These are phyloP conservation scores for Sciurus niger DNA, from an alignment of 2,113 vertebrate species.

Conservation along the genomic window DNA sequence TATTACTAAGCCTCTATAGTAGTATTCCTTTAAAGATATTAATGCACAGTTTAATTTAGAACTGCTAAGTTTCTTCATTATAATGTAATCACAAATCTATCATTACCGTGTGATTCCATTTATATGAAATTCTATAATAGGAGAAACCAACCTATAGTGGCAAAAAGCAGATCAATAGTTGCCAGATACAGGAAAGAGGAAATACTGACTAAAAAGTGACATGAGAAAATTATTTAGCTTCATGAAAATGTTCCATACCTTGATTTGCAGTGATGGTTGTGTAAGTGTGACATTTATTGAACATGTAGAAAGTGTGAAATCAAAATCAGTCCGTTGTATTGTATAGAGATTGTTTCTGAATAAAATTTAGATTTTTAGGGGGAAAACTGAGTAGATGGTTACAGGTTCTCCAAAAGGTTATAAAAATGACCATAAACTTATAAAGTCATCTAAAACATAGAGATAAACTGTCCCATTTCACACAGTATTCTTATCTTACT, in stretches of 20 bases:
- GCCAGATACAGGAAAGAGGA: neutral
- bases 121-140: neutral
- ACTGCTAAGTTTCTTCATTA: conserved; percentile 60
- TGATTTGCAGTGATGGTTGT: neutral
- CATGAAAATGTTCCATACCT: neutral
- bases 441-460: neutral
- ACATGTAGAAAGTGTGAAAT: neutral
- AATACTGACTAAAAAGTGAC: neutral
- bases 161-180: neutral
- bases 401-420: neutral
- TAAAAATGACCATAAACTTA: neutral
- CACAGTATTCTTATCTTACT: neutral
- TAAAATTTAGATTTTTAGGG: neutral
- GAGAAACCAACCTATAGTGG: neutral
- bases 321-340: neutral
- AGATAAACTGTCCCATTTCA: neutral
- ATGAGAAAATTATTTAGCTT: neutral
- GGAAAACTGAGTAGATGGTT: neutral
- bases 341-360: neutral
- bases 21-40: neutral
- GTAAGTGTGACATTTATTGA: neutral
- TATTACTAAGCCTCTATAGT: neutral
- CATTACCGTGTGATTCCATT: conserved; percentile 40
- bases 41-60: conserved; percentile 55
- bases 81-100: neutral